These are phyloP conservation scores for Liodrosophila aerea DNA, from an alignment of 2,888 invertebrate genomes.

Conservation along the genomic window DNA sequence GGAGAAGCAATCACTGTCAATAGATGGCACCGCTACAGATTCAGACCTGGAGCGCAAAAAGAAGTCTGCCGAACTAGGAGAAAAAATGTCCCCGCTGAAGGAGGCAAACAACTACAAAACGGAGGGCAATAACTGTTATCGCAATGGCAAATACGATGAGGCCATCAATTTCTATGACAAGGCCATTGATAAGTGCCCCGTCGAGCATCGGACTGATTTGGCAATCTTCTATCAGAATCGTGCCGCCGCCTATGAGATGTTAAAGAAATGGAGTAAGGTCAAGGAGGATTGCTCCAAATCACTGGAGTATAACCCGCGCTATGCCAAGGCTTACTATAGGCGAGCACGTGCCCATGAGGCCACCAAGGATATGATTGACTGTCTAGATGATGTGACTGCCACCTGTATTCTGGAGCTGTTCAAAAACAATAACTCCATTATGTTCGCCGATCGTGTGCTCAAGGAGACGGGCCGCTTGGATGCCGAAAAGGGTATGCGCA, in stretches of 20 bases:
- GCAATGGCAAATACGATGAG: slow-evolving; percentile 93
- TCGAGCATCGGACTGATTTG: slow-evolving; percentile 88
- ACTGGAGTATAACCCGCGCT: slow-evolving; percentile 91
- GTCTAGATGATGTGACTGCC: slow-evolving; percentile 95
- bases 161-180: slow-evolving; percentile 94
- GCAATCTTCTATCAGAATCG: slow-evolving; percentile 97
- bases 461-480: slow-evolving; percentile 87
- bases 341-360: slow-evolving; percentile 92
- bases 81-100: slow-evolving; percentile 85
- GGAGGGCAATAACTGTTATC: slow-evolving; percentile 94
- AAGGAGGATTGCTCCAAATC: slow-evolving; percentile 94
- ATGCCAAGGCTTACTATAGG: slow-evolving; percentile 93
- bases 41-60: slow-evolving; percentile 83
- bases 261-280: slow-evolving; percentile 92
- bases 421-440: slow-evolving; percentile 89
- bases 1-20: slow-evolving; percentile 83
- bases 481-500: slow-evolving; percentile 89
- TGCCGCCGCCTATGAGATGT: slow-evolving; percentile 96
- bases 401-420: slow-evolving; percentile 96
- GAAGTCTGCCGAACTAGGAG: slow-evolving; percentile 74
- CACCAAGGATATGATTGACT: slow-evolving; percentile 89
- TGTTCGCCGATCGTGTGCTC: slow-evolving; percentile 93
- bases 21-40: slow-evolving; percentile 82
- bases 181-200: slow-evolving; percentile 95
- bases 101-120: slow-evolving; percentile 91